Evolutionary conservation across 2,888 invertebrate genomes (phyloP), one percentile per base, ranked within the genome.

Genomic region (Acleris emargana): DNA sequence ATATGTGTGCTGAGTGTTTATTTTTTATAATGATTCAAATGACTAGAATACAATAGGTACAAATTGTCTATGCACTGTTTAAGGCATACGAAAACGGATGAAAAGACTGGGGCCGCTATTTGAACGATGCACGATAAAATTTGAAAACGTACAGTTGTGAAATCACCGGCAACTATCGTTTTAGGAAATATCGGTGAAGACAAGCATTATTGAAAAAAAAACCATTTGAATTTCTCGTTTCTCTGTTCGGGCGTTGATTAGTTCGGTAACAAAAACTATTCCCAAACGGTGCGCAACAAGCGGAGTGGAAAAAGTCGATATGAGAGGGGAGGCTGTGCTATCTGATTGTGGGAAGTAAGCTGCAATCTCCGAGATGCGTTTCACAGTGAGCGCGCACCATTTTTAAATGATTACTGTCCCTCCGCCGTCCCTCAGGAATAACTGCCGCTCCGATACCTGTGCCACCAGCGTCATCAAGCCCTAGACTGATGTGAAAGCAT

Each of bases 301-400:
- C 88, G 89, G 89, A 87, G 89, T 83, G 89, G 89, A 91, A 91
- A 91, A 89, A 89, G 88, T 88, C 90, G 86, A 90, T 91, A 91
- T 87, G 85, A 81, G 81, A 78, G 83, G 76, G 62, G 74, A 72
- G 76, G 74, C 77, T 79, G 80, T 74, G 78, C 83, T 78, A 87
- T 86, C 86, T 86, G 88, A 88, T 90, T 87, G 88, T 87, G 81
- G 79, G 79, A 82, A 83, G 86, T 86, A 87, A 89, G 80, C 87
- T 86, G 88, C 87, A 84, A 89, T 88, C 85, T 83, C 75, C 74
- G 84, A 87, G 85, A 88, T 84, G 87, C 84, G 85, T 89, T 88
- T 87, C 86, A 83, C 86, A 84, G 76, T 81, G 86, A 82, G 81
- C 85, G 87, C 82, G 72, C 87, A 79, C 79, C 77, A 79, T 84